These are phyloP conservation scores for Conus ventricosus DNA, from an alignment of 1,140 invertebrate species.

Conservation along the genomic window DNA sequence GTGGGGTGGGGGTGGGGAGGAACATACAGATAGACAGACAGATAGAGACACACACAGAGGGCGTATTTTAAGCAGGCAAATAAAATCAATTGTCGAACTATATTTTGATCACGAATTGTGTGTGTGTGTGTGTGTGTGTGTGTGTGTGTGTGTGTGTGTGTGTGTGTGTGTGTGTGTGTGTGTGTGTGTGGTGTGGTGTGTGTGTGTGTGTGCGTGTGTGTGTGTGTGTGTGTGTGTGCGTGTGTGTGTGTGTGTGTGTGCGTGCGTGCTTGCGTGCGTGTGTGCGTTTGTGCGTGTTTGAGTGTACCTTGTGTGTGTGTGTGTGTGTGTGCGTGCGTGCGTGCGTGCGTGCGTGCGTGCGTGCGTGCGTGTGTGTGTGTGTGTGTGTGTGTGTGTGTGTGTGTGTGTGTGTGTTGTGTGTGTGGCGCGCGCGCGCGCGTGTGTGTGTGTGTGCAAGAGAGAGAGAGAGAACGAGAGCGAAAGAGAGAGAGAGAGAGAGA, in stretches of 20 bases:
- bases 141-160: constrained; percentile 1
- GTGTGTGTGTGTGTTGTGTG: not conserved
- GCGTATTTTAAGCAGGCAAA: no score
- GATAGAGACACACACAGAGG: no score
- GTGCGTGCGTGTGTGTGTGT: not conserved
- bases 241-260: not conserved
- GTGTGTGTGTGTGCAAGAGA: not conserved
- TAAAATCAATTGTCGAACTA: no score
- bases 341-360: not conserved
- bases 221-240: not conserved
- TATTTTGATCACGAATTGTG: no score
- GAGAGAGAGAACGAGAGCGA: no score
- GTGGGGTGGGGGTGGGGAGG: no score
- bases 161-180: not conserved
- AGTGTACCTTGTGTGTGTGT: not conserved
- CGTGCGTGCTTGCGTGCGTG: not conserved
- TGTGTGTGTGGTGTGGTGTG: not conserved
- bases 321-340: not conserved
- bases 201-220: not conserved
- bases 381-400: not conserved
- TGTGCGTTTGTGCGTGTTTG: not conserved
- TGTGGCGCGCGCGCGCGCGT: no score
- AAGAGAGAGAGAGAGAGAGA: no score
- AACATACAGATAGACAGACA: no score
- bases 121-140: not conserved